Evolutionary conservation across 1,140 invertebrate species (phyloP), one percentile per base, ranked within the genome.

Genomic region (Cryptotermes secundus): DNA sequence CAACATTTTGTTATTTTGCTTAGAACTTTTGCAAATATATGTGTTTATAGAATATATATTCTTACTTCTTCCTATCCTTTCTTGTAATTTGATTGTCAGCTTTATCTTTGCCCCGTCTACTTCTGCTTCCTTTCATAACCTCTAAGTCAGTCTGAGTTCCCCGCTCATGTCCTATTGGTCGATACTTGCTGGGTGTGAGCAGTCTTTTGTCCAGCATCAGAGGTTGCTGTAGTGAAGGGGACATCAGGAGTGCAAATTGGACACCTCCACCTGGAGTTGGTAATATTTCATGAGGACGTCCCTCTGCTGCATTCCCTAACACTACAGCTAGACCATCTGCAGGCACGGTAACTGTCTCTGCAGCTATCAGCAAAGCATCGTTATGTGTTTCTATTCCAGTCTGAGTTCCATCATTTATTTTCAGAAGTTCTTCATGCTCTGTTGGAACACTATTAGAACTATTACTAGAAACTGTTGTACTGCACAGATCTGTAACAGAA

Each of bases 131-230:
- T 34, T 2, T 42, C 22, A 34, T 34, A 35, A 82, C 84, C 35
- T 91, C 89, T 59, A 88, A 85, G 84, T 94, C 94, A 14, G 94
- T 95, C 89, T 95, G 94, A 22, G 94, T 95, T 59, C 91, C 91
- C 72, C 91, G 94, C 87, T 95, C 93, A 86, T 91, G 92, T 34
- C 36, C 79, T 9, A 34, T 9, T 22, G 49, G n/a, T 34, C 87
- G 72, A 49, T 86, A 86, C 59, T 85, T 86, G 65, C 83, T 86
- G 1, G 87, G 87, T 0, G 87, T 87, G 31, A 87, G 86, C 1
- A 87, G 79, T 34, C 87, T 84, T 6, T 83, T 85, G 6, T 65
- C 72, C 34, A 79, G 4, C 80, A 59, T 45, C 24, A 36, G 59
- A 26, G 36, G 65, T 22, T 80, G 83, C 22, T 34, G 38, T 7